Percentiles rank a stretch among this genome's conserved stretches.
phyloP scores from a whole-genome alignment of 2,113 vertebrate species.

The Epinephelus lanceolatus region DNA sequence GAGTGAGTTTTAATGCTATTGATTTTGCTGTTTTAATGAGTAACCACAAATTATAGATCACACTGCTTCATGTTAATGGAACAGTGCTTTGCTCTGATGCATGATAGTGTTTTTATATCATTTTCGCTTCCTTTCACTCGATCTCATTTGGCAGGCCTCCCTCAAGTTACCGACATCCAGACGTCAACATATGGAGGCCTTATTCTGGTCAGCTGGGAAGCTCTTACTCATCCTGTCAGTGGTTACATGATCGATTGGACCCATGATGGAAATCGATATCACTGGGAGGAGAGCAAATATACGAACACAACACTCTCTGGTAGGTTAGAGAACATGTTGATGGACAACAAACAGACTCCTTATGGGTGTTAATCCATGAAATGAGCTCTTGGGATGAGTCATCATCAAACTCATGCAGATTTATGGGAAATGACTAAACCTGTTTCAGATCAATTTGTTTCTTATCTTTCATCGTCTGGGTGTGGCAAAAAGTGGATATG shows the following conservation, averaged over 20 bases:
- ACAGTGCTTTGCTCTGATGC: not conserved
- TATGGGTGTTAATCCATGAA: not conserved
- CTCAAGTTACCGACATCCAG: slow-evolving; percentile 55
- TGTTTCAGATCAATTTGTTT: slow-evolving; percentile 3
- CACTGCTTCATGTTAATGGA: slow-evolving; percentile 26
- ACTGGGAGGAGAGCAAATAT: slow-evolving; percentile 64
- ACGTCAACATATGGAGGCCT: not conserved
- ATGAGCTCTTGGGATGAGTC: not conserved
- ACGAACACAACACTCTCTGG: slow-evolving; percentile 62
- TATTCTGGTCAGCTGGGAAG: slow-evolving; percentile 66
- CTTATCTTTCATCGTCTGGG: not conserved
- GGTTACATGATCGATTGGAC: slow-evolving; percentile 79
- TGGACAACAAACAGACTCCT: not conserved
- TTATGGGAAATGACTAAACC: not conserved
- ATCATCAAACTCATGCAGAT: not conserved
- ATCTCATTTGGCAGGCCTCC: slow-evolving; percentile 54
- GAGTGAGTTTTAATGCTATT: slow-evolving; percentile 62
- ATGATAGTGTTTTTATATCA: not conserved
- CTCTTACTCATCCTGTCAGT: slow-evolving; percentile 45
- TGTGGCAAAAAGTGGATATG: slow-evolving; percentile 31
- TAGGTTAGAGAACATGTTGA: slow-evolving; percentile 43
- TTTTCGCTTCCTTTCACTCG: not conserved
- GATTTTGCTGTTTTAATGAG: slow-evolving; percentile 12
- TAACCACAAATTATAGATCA: not conserved
- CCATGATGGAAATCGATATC: slow-evolving; percentile 51